Conservation (phyloP, 2,113 vertebrate species). For the Prunella himalayana region DNA sequence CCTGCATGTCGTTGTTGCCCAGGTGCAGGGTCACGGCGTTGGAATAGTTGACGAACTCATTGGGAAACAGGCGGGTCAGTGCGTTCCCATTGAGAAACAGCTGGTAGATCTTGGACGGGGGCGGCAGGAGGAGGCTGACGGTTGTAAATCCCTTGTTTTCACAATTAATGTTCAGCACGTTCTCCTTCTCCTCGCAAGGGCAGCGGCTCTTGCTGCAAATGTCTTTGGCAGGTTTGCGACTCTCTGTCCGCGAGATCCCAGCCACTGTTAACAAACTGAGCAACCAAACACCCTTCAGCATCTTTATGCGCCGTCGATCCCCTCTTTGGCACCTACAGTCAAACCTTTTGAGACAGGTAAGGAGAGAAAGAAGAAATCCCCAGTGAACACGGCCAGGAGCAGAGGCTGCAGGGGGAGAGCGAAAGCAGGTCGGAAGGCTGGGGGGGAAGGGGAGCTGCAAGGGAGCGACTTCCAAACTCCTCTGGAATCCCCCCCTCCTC, state of each 20-base stretch:
- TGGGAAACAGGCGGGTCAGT: constrained; percentile 86
- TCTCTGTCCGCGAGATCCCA: constrained; percentile 86
- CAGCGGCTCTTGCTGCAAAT: constrained; percentile 97
- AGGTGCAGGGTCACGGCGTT: constrained; percentile 94
- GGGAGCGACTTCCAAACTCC: not conserved
- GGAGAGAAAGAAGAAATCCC: constrained; percentile 60
- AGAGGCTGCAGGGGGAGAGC: not conserved
- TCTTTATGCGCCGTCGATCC: constrained; percentile 81
- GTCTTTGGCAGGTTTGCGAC: constrained; percentile 96
- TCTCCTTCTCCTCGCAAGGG: constrained; percentile 94
- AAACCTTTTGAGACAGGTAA: constrained; percentile 44
- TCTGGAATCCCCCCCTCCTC: not conserved
- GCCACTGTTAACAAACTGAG: constrained; percentile 91
- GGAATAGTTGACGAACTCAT: constrained; percentile 94
- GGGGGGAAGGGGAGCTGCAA: not conserved
- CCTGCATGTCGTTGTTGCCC: constrained; percentile 95
- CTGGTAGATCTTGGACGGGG: constrained; percentile 91
- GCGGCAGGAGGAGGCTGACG: constrained; percentile 86
- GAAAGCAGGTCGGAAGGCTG: not conserved
- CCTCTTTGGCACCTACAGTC: constrained; percentile 71
- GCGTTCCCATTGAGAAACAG: constrained; percentile 96
- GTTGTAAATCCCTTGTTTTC: constrained; percentile 97
- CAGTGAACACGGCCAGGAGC: constrained; percentile 55
- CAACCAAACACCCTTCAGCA: constrained; percentile 93
- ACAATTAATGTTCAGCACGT: constrained; percentile 93